Conservation (phyloP, 2,113 vertebrate species). For the Ancistrus triradiatus region DNA sequence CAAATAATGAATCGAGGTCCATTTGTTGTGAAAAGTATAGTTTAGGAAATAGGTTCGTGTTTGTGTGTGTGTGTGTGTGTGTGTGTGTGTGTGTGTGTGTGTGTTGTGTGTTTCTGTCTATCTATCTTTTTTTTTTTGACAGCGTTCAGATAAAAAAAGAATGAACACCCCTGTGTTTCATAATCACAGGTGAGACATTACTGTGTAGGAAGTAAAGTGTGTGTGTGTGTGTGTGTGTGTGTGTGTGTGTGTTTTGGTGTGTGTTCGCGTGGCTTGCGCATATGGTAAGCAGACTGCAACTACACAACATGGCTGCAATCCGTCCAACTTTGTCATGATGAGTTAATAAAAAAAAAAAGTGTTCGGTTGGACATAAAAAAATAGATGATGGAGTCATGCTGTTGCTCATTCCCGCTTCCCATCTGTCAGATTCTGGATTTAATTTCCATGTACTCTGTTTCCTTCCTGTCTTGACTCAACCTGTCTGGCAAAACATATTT, state of each 20-base stretch:
- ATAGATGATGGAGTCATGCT: constrained; percentile 2
- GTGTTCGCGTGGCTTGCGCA: constrained; percentile 6
- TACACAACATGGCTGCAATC: constrained; percentile 14
- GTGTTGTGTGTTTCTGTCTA: background rate
- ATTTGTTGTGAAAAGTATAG: no score
- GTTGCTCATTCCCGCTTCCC: background rate
- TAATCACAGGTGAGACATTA: background rate
- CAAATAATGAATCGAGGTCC: background rate
- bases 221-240: background rate
- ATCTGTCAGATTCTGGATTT: background rate
- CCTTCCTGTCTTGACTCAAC: background rate
- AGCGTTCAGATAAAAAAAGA: no score
- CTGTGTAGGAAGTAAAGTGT: no score
- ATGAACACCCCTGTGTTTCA: background rate
- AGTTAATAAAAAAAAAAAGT: constrained; percentile 26
- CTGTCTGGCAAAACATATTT: background rate
- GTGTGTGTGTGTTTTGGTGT: constrained; percentile 30
- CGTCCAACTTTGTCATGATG: constrained; percentile 13
- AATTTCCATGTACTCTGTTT: background rate
- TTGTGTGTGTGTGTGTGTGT: no score
- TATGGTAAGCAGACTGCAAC: background rate
- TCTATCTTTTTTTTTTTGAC: no score
- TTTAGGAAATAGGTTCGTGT: no score
- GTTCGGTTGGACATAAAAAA: constrained; percentile 21
- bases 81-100: no score